Evolutionary conservation across 2,797 vertebrate species (phyloP).

Genomic region (Eidolon dupreanum): DNA sequence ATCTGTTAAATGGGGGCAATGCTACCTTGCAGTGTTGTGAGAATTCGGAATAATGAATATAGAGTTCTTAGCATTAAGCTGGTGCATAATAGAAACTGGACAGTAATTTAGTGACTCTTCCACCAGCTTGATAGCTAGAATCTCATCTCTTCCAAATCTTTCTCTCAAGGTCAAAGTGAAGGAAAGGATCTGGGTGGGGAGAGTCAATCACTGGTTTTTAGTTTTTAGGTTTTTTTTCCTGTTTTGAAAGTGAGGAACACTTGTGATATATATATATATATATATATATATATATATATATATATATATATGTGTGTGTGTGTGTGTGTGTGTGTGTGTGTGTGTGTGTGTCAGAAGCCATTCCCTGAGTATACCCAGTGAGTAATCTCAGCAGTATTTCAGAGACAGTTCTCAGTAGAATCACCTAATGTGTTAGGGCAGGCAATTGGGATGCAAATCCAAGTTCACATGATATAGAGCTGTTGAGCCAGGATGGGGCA

Average conservation of each 20-base stretch:
- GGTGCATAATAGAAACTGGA: background rate
- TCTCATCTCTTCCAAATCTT: background rate
- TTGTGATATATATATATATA: background rate
- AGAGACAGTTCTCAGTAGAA: background rate
- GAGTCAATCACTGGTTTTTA: background rate
- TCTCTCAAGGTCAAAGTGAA: background rate
- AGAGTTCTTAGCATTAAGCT: constrained; percentile 7
- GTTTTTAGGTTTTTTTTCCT: background rate
- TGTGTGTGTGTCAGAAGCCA: background rate
- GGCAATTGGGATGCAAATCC: background rate
- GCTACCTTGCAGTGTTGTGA: background rate
- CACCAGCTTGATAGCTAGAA: background rate
- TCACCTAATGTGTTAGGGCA: background rate
- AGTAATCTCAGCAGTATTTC: background rate
- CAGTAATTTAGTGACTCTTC: background rate
- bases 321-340: too few species aligned
- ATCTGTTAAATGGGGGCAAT: background rate
- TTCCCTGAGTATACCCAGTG: background rate
- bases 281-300: too few species aligned
- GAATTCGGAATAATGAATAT: background rate
- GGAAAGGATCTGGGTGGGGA: background rate
- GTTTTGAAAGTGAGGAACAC: background rate
- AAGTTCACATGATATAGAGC: background rate
- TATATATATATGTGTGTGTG: too few species aligned
- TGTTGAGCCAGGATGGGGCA: background rate